Percentiles rank a stretch among this genome's conserved stretches.
phyloP scores from a whole-genome alignment of 2,888 invertebrate species.

The Chironomus riparius region DNA sequence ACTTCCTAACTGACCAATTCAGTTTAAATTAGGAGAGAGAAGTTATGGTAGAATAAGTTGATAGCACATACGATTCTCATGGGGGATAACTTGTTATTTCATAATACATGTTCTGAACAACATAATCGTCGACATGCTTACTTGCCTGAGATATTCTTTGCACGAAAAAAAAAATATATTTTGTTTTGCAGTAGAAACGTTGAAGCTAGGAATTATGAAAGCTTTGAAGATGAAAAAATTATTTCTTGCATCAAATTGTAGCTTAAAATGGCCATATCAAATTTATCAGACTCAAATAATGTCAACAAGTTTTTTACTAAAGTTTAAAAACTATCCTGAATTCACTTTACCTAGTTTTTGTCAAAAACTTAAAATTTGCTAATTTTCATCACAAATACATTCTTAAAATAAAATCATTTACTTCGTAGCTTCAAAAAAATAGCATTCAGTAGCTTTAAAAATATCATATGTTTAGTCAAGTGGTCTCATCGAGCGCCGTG shows the following conservation, averaged over 20 bases:
- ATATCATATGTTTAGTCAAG: constrained; percentile 8
- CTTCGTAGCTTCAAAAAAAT: neutral
- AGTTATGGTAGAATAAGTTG: no score
- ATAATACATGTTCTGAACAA: neutral
- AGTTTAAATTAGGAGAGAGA: neutral
- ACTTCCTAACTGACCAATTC: neutral
- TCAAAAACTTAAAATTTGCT: neutral
- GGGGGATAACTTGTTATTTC: neutral
- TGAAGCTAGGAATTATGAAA: neutral
- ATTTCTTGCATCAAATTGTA: neutral
- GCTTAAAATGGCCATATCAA: neutral
- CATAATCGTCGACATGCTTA: no score
- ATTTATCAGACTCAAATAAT: neutral
- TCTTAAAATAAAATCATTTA: neutral
- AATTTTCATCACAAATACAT: neutral
- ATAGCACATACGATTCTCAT: neutral
- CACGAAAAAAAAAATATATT: no score
- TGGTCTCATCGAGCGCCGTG: neutral
- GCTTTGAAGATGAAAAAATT: neutral
- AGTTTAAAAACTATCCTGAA: neutral
- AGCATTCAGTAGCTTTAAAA: neutral
- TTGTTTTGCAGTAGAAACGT: no score
- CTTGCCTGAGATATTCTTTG: neutral
- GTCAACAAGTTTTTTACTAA: neutral
- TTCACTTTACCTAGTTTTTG: neutral